Base-by-base conservation (phyloP, 2,888 invertebrate genomes). In the Dolichopus griseipennis region DNA sequence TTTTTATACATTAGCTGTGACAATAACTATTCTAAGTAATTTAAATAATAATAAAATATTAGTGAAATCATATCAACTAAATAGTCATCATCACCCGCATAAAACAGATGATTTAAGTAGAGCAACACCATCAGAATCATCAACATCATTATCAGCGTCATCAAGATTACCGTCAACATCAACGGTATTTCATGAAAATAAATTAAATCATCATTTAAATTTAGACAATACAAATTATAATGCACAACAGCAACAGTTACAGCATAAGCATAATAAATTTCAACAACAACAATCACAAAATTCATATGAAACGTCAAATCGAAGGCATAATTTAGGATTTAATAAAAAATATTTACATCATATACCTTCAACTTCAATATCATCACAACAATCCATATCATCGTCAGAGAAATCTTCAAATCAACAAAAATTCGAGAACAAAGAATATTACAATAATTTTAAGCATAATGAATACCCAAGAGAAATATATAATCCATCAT, bases 151-250 rank as follows among this genome's bases (percentile, higher is more conserved):
- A 52, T 12, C 52, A 52, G 1, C 52, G 18, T 52, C 12, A 52
- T 6, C 52, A 52, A 18, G 15, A 15, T 34, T 18, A n/a, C 1
- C 2, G 34, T 34, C 18, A 64, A 64, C 33, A 64, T 18, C 18
- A 8, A 27, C 27, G 27, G 2, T 27, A 27, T 27, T 27, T 27
- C 27, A 27, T 27, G 27, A 27, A 27, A 27, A 27, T 34, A 64
- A 33, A 64, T 64, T 34, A 64, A 64, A 64, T 34, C n/a, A 33
- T 34, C 64, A 64, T n/a, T n/a, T n/a, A 18, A 33, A n/a, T 5
- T 64, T 34, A 34, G 21, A 34, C 10, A 64, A 62, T 62, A 18
- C 61, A 61, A 18, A 61, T 18, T 8, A 37, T 37, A 52, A 52
- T 52, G 15, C 15, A 52, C 52, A 43, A 43, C 6, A 37, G 8